Evolutionary conservation across 1,140 invertebrate genomes (phyloP), one percentile per base, ranked within the genome.

Genomic region (Saccostrea cuccullata): DNA sequence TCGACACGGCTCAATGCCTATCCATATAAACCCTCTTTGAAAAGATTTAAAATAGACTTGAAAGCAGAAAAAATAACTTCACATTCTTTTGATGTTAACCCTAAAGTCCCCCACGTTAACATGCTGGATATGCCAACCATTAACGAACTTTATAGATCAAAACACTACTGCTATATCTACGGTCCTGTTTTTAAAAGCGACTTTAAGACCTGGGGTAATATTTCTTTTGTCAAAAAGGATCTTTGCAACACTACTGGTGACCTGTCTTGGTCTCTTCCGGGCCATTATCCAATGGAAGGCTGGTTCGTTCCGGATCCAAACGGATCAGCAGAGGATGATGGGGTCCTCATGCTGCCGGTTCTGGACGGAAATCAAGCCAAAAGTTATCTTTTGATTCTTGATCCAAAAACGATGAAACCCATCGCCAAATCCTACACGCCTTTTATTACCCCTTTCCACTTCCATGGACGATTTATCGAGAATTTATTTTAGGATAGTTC

Each of bases 141-240:
- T 20, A 94, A 94, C 82, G 93, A 94, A 89, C 26, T 86, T 17
- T 93, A 91, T 86, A 91, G 93, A 17, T 90, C 89, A 20, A 82
- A 85, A 13, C 84, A 85, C 5, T 93, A 94, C 86, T 94, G 94
- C 86, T 94, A 86, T 89, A 89, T 93, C 17, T 94, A 94, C 82
- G 94, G 94, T 8, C 58, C 91, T 12, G 93, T 93, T 8, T 36
- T 94, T 1, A 94, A 94, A 88, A 90, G 67, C 6, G 93, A 94
- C 87, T 88, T 92, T 64, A 82, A 86, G 5, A 88, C 85, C 0
- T 85, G 94, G 6, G 91, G 90, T 82, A 89, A 90, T 30, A 89
- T 92, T 12, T 91, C 93, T 17, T 84, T 94, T 40, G 93, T 94
- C 4, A 94, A 94, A 90, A 93, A 94, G 87, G 93, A 94, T 73